Evolutionary conservation across 2,113 vertebrate species (phyloP).

Genomic region (Bagarius yarrelli): DNA sequence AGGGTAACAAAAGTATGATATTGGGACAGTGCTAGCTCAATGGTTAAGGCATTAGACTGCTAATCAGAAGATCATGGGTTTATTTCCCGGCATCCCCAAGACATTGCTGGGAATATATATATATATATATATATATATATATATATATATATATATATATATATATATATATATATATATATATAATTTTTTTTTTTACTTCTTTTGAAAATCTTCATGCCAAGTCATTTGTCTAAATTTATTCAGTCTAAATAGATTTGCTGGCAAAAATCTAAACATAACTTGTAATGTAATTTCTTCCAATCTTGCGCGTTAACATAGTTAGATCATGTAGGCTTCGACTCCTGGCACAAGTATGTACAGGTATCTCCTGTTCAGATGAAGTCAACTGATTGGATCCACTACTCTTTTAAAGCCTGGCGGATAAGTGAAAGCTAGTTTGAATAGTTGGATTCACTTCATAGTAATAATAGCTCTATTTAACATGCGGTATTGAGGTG

Average conservation of each 20-base stretch:
- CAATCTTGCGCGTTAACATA: constrained; percentile 7
- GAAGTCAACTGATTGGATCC: constrained; percentile 12
- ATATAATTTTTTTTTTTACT: background rate
- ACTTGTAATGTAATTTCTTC: background rate
- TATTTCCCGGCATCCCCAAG: too few species aligned
- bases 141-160: background rate
- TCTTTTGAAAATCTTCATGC: background rate
- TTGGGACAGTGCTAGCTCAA: too few species aligned
- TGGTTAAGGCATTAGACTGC: too few species aligned
- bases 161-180: background rate
- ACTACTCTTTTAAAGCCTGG: background rate
- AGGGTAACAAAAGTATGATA: too few species aligned
- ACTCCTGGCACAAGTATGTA: background rate
- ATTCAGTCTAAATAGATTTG: constrained; percentile 1
- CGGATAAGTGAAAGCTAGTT: constrained; percentile 13
- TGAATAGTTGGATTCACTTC: constrained; percentile 6
- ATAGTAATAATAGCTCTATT: background rate
- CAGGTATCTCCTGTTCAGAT: background rate
- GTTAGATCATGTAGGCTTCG: constrained; percentile 10
- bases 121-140: background rate
- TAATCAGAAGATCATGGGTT: too few species aligned
- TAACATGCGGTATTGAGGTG: constrained; percentile 1
- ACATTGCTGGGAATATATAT: background rate
- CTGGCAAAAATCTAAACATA: background rate
- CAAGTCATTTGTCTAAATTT: background rate